These are phyloP conservation scores for Cancer borealis DNA, from an alignment of 2,888 invertebrate species.

Conservation along the genomic window DNA sequence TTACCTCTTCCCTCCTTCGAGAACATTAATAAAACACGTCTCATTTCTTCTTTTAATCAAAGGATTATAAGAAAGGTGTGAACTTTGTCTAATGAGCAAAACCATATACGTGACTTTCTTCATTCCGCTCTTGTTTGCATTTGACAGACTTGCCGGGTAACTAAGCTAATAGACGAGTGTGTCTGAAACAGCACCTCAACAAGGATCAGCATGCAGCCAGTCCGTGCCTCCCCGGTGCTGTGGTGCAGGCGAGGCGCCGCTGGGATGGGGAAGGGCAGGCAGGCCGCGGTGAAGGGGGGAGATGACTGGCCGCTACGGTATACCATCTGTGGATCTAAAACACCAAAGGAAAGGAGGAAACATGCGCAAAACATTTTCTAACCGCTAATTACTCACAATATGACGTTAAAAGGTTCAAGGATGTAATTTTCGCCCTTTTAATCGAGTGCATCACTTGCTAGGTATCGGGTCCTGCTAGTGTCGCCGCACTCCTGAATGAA, in stretches of 20 bases:
- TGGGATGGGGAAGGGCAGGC: slow-evolving; percentile 37
- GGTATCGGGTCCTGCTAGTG: background rate
- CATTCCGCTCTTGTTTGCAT: slow-evolving; percentile 6
- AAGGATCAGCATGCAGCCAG: slow-evolving; percentile 34
- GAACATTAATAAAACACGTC: background rate
- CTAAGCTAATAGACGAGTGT: slow-evolving; percentile 29
- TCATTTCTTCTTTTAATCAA: background rate
- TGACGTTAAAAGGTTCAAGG: background rate
- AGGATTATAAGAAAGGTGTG: background rate
- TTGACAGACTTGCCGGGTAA: slow-evolving; percentile 28
- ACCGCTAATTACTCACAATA: background rate
- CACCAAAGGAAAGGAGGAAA: background rate
- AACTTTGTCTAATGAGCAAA: background rate
- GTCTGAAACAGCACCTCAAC: slow-evolving; percentile 34
- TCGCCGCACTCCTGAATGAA: slow-evolving; percentile 20
- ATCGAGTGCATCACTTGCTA: background rate
- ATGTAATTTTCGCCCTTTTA: background rate
- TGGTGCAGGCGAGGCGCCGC: slow-evolving; percentile 15
- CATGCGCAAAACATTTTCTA: background rate
- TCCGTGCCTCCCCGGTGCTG: slow-evolving; percentile 37
- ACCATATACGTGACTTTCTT: background rate
- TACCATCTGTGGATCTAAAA: slow-evolving; percentile 23
- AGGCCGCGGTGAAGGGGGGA: slow-evolving; percentile 36
- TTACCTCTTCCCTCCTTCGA: background rate
- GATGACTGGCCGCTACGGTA: slow-evolving; percentile 40